Evolutionary conservation across 1,140 invertebrate species (phyloP).

Genomic region (Parapsyche elsis): DNA sequence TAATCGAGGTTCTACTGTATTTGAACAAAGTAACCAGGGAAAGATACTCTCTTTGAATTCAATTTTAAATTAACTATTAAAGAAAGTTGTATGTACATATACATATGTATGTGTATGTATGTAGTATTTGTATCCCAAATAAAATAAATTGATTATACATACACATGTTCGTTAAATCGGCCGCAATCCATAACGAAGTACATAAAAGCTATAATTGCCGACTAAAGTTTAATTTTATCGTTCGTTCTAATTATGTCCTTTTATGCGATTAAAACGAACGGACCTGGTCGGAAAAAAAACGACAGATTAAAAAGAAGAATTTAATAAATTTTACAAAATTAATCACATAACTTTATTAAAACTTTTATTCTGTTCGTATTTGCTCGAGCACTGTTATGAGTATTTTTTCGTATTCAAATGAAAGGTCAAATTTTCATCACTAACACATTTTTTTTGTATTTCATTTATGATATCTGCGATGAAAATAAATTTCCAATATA

Average conservation of each 20-base stretch:
- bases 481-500: no score
- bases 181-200: background rate
- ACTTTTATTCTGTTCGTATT: slow-evolving; percentile 14
- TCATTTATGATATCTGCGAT: no score
- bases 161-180: background rate
- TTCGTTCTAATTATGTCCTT: slow-evolving; percentile 23
- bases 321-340: slow-evolving; percentile 32
- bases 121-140: no score
- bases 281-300: background rate
- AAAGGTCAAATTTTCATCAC: background rate
- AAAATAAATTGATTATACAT: no score
- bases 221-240: slow-evolving; percentile 3
- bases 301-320: background rate
- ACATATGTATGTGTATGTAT: no score
- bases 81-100: no score
- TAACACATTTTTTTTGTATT: no score
- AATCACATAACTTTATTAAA: slow-evolving; percentile 29
- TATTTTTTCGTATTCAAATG: background rate
- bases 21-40: no score
- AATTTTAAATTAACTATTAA: no score
- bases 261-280: slow-evolving; percentile 16
- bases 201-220: background rate
- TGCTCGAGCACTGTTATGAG: background rate
- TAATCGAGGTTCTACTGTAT: no score
- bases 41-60: no score